Evolutionary conservation across 1,140 invertebrate genomes (phyloP), one percentile per base, ranked within the genome.

Genomic region (Drosophila truncata): DNA sequence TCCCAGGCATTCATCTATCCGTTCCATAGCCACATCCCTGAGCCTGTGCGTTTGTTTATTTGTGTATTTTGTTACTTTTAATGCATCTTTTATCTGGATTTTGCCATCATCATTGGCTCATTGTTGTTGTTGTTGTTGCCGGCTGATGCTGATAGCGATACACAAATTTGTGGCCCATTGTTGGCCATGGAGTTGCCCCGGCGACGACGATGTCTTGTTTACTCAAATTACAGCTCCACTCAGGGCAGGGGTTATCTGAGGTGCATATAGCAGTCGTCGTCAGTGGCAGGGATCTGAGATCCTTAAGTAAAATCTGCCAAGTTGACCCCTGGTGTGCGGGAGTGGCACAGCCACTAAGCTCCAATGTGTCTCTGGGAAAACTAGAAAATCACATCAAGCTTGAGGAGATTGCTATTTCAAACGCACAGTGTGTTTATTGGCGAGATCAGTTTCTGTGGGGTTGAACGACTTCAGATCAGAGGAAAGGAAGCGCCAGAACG

Each of bases 21-120:
- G 50, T n/a, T 29, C 66, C 65, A 55, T 14, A 50, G 7, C 67
- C 69, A 52, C 29, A 50, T 62, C 39, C 31, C 46, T 75, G 11
- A 31, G 41, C 29, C 41, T 74, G 63, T 86, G 64, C 78, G 78
- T 78, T 77, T 88, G 78, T 90, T 88, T 88, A 90, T 90, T 88
- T 88, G 84, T 88, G 84, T 90, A 88, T 88, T 90, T 75, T 84
- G 84, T 88, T 88, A 90, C 84, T 88, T 88, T 88, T 88, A 88
- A 88, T 88, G 84, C 84, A 88, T 88, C 85, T 90, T 88, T 88
- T 88, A 88, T 88, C 85, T 88, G 84, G 84, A 88, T 88, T 88
- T 88, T 44, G 85, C 81, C 84, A 88, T 88, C 82, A 81, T 81
- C 82, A 84, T 78, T 86, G 69, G 65, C 69, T 63, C 65, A 54